Base-by-base conservation (phyloP, 2,113 vertebrate species). In the Aplodontia rufa region DNA sequence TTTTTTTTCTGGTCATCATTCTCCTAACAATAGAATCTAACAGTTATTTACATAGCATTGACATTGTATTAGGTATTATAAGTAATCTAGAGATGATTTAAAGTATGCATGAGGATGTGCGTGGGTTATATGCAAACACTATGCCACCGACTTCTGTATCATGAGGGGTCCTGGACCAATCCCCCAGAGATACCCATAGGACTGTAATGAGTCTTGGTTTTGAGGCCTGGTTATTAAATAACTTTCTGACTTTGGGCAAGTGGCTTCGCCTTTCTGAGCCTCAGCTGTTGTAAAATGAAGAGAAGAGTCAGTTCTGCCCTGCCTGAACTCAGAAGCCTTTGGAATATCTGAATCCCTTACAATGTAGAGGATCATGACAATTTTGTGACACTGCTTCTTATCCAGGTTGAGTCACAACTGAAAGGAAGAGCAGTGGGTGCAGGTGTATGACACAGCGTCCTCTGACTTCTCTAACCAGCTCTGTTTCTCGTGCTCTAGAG, bases 351-450 rank as follows among this genome's bases (percentile, higher is more conserved):
- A 51, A 17, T 7, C 40, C 47, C n/a, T 1, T 6, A 7, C 62
- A 13, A 12, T 4, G 3, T 9, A 3, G 32, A 8, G 26, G 20
- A 17, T 45, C 11, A 9, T 22, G n/a, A n/a, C 32, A 3, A 1
- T 13, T 69, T 42, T 28, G 30, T 17, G 26, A 68, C 10, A 10
- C 58, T 35, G 30, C 60, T 11, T 72, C 14, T 80, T 40, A 1
- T 72, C 55, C 13, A 35, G 20, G 12, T 17, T 32, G 58, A 40
- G 22, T 80, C 42, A 17, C 12, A 19, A n/a, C 16, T 64, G 66
- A 55, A 66, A 83, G 58, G 78, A 64, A 75, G 42, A 64, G 88
- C 30, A 4, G 1, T 42, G 16, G 6, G 20, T 4, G 14, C 40
- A 3, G 7, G 75, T 40, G 51, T 5, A 32, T 32, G 11, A 12